Conservation (phyloP, 2,888 invertebrate species). For the Tinea pellionella region DNA sequence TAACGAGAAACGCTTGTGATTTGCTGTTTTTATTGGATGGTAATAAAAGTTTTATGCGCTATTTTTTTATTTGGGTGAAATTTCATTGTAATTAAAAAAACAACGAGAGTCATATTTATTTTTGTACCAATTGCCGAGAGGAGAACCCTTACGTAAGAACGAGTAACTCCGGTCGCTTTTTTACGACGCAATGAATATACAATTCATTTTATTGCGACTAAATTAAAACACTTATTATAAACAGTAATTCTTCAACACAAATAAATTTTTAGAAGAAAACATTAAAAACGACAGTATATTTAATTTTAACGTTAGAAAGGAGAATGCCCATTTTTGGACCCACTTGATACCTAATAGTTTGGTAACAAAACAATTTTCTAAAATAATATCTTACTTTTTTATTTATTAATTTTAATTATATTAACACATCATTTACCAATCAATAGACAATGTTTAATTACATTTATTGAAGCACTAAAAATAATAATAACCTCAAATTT, state of each 20-base stretch:
- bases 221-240: slow-evolving; percentile 37
- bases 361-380: too few species aligned
- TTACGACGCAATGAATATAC: slow-evolving; percentile 40
- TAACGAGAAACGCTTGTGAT: neutral
- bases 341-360: too few species aligned
- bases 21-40: neutral
- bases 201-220: slow-evolving; percentile 32
- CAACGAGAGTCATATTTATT: slow-evolving; percentile 8
- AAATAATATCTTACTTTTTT: too few species aligned
- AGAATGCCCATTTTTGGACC: too few species aligned
- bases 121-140: slow-evolving; percentile 8
- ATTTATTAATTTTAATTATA: too few species aligned
- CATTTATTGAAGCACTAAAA: too few species aligned
- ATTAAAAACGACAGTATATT: neutral
- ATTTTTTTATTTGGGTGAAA: slow-evolving; percentile 13
- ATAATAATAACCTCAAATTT: too few species aligned
- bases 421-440: too few species aligned
- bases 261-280: neutral
- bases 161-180: slow-evolving; percentile 22
- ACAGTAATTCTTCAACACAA: slow-evolving; percentile 26
- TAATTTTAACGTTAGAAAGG: neutral
- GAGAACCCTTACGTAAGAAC: slow-evolving; percentile 15
- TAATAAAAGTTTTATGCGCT: slow-evolving; percentile 13
- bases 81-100: slow-evolving; percentile 13
- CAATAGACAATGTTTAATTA: too few species aligned